These are phyloP conservation scores for Coelinius sp. DNA, from an alignment of 2,888 invertebrate species.

Conservation along the genomic window DNA sequence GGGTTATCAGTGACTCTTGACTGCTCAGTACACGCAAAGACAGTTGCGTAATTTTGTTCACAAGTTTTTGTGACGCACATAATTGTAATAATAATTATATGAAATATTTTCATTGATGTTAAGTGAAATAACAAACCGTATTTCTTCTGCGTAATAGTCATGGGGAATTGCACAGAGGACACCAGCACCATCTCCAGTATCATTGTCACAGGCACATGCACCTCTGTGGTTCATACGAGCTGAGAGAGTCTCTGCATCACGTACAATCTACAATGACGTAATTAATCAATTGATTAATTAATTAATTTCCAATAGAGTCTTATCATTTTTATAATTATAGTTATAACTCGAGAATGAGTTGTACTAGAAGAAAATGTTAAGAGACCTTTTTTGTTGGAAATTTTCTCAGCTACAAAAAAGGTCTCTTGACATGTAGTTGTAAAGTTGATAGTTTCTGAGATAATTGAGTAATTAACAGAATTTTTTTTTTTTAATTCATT, in stretches of 20 bases:
- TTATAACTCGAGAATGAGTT: too few species aligned
- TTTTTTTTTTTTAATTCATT: too few species aligned
- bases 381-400: too few species aligned
- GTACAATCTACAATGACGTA: slow-evolving; percentile 81
- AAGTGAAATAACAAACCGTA: slow-evolving; percentile 76
- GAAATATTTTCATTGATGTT: not conserved
- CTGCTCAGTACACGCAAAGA: not conserved
- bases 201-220: slow-evolving; percentile 99
- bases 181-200: slow-evolving; percentile 99
- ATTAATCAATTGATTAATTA: not conserved
- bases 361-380: too few species aligned
- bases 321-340: too few species aligned
- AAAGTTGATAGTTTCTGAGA: too few species aligned
- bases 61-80: slow-evolving; percentile 26
- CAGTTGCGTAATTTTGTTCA: slow-evolving; percentile 9
- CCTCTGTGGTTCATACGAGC: slow-evolving; percentile 99
- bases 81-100: not conserved
- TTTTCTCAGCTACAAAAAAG: too few species aligned
- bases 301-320: too few species aligned
- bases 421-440: too few species aligned
- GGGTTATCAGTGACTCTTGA: slow-evolving; percentile 37
- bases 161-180: slow-evolving; percentile 97
- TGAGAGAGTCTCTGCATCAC: slow-evolving; percentile 95
- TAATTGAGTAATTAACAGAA: too few species aligned
- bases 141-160: slow-evolving; percentile 87